Percentiles rank a stretch among this genome's conserved stretches.
Conservation (phyloP, 2,113 vertebrate genomes). For the Cyanocitta stelleri region DNA sequence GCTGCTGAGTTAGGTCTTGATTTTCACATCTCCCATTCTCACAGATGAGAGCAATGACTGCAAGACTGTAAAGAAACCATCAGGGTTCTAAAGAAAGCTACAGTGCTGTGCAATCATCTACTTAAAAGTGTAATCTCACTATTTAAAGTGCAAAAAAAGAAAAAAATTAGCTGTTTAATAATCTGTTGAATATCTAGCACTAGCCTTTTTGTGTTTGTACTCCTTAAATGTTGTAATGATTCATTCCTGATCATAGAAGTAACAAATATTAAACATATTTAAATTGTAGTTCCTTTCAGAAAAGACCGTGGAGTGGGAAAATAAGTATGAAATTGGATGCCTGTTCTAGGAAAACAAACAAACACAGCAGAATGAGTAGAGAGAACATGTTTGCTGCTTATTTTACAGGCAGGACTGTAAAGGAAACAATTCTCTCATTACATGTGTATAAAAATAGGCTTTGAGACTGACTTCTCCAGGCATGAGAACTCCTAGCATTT, state of each 20-base stretch:
- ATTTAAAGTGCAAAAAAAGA: neutral
- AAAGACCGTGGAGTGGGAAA: neutral
- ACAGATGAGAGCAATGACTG: neutral
- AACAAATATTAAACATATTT: neutral
- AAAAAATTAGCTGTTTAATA: neutral
- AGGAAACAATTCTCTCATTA: slow-evolving; percentile 19
- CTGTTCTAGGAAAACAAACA: neutral
- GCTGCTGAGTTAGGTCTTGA: neutral
- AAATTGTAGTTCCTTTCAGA: neutral
- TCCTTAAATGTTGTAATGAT: neutral
- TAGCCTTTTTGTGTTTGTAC: neutral
- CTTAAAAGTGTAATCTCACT: neutral
- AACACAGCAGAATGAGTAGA: neutral
- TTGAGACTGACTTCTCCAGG: slow-evolving; percentile 14
- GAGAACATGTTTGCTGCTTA: slow-evolving; percentile 25
- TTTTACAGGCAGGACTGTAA: slow-evolving; percentile 19
- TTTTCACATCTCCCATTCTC: neutral
- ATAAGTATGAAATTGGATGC: neutral
- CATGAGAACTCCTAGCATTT: slow-evolving; percentile 22
- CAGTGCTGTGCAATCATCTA: neutral
- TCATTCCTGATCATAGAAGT: neutral
- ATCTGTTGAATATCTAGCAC: neutral
- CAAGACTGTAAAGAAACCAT: neutral
- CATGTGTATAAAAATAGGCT: neutral
- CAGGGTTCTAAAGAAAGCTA: neutral